Evolutionary conservation across 2,113 vertebrate genomes (phyloP), one percentile per base, ranked within the genome.

Genomic region (Empidonax traillii): DNA sequence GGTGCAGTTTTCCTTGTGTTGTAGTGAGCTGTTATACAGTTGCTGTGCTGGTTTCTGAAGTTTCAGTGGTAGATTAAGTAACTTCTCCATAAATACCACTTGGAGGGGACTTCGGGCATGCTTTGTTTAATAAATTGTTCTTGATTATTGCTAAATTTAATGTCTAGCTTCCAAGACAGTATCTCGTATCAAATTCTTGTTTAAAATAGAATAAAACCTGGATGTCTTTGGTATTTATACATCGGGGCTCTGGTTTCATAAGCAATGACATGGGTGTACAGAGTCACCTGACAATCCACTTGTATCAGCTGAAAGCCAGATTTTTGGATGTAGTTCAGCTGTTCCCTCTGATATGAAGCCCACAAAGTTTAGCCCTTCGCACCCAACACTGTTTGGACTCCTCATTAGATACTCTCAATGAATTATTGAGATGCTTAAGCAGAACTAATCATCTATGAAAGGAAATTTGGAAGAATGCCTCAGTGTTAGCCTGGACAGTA

Each of bases 191-290:
- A 86, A 74, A 92, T 62, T 71, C 63, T 88, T 81, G 61, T 94
- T 94, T 93, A 92, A 95, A 96, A 88, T 83, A 92, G 89, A 94
- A 63, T 41, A 90, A 94, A 94, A 68, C 87, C 76, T 78, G 69
- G 37, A 14, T 44, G 56, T 71, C 80, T 61, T 43, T 91, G 84
- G 51, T 90, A 3, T 92, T 90, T 87, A 51, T 53, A 11, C 55
- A 27, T 59, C 51, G 59, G 67, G 78, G 88, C 75, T 95, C 90
- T 92, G 76, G 67, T 96, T 94, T 93, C 90, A 46, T 62, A 77
- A 93, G 85, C 46, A 37, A 7, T 63, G 56, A 63, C 67, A 53
- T 9, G 59, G 41, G 55, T 76, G 46, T 43, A 17, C 10, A 4
- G 27, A 59, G 51, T 73, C 90, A 90, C 58, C 94, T 92, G 94